These are phyloP conservation scores for Andrena dorsata DNA, from an alignment of 2,888 invertebrate genomes.

Conservation along the genomic window DNA sequence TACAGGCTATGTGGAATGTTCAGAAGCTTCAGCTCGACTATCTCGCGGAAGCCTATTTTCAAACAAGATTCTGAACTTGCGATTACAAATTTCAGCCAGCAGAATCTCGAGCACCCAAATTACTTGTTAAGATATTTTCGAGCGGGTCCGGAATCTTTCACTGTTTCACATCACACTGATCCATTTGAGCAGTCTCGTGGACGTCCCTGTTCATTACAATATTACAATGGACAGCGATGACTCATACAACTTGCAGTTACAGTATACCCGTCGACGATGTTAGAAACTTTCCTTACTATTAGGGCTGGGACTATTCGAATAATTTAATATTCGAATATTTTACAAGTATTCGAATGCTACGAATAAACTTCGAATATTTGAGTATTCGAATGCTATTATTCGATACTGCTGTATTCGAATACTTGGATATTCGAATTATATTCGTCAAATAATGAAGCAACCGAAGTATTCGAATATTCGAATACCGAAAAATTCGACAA, in stretches of 20 bases:
- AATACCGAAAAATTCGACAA: no score
- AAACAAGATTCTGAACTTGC: not conserved
- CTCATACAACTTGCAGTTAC: constrained; percentile 14
- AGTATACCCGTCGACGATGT: not conserved
- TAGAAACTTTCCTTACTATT: not conserved
- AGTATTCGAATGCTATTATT: no score
- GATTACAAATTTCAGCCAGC: not conserved
- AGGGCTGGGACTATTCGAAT: no score
- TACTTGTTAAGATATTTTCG: not conserved
- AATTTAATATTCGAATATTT: no score
- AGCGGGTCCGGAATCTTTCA: not conserved
- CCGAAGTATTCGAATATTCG: no score
- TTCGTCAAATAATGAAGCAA: no score
- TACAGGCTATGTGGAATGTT: not conserved
- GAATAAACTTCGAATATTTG: no score
- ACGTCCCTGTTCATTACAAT: not conserved
- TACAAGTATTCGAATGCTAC: no score
- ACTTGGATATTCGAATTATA: no score
- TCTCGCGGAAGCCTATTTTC: no score
- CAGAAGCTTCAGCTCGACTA: not conserved
- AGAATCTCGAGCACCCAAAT: not conserved
- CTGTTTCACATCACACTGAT: not conserved
- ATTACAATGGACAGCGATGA: constrained; percentile 39
- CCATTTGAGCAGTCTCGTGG: not conserved
- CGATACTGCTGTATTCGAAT: no score